Percentiles rank a stretch among this genome's conserved stretches.
Conservation (phyloP, 2,113 vertebrate genomes). For the Heterotilapia buettikoferi region DNA sequence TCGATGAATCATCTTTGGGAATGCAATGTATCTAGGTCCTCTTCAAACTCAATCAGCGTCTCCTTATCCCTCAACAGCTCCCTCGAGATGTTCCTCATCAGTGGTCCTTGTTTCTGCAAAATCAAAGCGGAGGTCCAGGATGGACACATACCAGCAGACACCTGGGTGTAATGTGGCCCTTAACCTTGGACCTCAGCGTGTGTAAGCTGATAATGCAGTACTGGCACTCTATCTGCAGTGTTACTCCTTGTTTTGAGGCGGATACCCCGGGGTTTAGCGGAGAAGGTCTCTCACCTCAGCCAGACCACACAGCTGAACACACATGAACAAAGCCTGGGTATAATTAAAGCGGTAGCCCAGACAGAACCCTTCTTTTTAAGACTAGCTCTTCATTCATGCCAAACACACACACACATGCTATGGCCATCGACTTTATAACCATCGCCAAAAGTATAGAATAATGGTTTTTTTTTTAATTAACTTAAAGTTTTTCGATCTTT, state of each 20-base stretch:
- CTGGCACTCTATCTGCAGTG: conserved; percentile 18
- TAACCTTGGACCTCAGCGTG: conserved; percentile 48
- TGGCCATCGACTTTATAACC: neutral
- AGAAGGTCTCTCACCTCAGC: conserved; percentile 51
- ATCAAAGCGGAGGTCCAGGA: conserved; percentile 45
- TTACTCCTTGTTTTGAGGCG: conserved; percentile 47
- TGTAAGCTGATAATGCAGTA: conserved; percentile 59
- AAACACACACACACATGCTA: neutral
- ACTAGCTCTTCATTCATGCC: neutral
- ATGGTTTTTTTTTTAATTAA: fast-evolving
- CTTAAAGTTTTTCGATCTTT: neutral
- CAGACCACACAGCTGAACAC: conserved; percentile 66
- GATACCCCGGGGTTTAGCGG: conserved; percentile 32
- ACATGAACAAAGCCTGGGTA: conserved; percentile 55
- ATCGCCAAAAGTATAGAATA: neutral
- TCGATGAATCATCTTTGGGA: conserved; percentile 45
- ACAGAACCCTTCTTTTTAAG: neutral
- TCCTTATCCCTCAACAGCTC: conserved; percentile 52
- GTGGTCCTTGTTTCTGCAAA: neutral
- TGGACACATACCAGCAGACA: conserved; percentile 48
- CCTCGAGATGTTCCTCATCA: conserved; percentile 48
- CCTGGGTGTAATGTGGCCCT: conserved; percentile 60
- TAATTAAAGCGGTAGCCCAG: conserved; percentile 48
- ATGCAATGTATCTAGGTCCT: conserved; percentile 37
- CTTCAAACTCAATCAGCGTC: conserved; percentile 45